A percentile compares a stretch with the other conserved stretches of the same genome.
Evolutionary conservation across 2,797 vertebrate genomes (phyloP).

Genomic region (Bucorvus abyssinicus): DNA sequence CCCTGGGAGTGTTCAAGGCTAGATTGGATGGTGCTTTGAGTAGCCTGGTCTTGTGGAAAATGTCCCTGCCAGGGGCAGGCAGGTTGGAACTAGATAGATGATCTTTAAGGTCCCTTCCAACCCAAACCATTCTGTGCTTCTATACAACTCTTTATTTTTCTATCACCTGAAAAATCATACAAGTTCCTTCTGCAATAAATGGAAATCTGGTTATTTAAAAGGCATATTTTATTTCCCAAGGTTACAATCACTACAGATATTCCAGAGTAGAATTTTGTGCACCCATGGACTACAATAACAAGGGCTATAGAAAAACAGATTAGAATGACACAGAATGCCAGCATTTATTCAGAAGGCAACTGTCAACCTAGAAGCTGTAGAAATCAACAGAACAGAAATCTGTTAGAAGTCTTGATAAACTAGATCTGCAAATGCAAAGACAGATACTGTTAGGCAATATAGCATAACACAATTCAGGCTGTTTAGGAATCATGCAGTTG

Average conservation of each 20-base stretch:
- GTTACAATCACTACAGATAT: neutral
- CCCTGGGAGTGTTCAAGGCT: neutral
- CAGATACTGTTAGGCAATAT: neutral
- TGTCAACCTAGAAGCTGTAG: neutral
- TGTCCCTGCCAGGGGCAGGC: no score
- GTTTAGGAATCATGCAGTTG: neutral
- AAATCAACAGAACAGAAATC: neutral
- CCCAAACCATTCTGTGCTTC: neutral
- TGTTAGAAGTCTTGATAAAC: neutral
- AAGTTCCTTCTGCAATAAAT: neutral
- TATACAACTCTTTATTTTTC: neutral
- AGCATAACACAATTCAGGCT: neutral
- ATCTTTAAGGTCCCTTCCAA: neutral
- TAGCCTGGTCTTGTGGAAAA: neutral
- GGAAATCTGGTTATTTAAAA: neutral
- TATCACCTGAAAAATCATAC: neutral
- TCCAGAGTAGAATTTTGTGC: neutral
- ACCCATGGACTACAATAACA: neutral
- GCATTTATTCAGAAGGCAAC: neutral
- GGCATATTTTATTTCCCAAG: neutral
- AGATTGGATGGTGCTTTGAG: neutral
- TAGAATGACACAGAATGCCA: neutral
- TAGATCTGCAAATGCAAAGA: neutral
- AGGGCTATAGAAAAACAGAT: neutral
- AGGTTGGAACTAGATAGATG: neutral